These are phyloP conservation scores for Narcine bancroftii DNA, from an alignment of 2,113 vertebrate genomes.

Conservation along the genomic window DNA sequence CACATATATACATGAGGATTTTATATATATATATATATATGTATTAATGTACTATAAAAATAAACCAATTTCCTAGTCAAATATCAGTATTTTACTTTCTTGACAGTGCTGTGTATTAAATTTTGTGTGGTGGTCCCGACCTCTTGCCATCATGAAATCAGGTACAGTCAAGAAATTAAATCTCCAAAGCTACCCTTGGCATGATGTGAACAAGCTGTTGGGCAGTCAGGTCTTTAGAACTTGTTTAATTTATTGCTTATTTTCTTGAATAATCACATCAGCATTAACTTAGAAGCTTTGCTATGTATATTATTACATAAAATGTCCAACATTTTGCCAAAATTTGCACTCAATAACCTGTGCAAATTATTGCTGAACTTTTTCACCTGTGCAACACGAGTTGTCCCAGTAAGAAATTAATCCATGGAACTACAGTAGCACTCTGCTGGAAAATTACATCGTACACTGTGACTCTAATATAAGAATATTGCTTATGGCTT, in stretches of 20 bases:
- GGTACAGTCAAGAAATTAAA: not conserved
- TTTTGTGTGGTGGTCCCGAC: conserved; percentile 7
- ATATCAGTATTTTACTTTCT: not conserved
- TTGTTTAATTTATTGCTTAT: conserved; percentile 13
- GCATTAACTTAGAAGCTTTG: not conserved
- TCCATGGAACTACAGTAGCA: not conserved
- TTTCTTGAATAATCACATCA: not conserved
- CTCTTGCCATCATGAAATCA: conserved; percentile 12
- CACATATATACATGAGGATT: too few relatives aligned
- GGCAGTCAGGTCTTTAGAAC: not conserved
- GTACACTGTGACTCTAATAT: not conserved
- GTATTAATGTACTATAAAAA: not conserved
- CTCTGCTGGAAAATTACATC: not conserved
- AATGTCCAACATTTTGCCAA: not conserved
- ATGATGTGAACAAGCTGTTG: conserved; percentile 27
- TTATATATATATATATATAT: too few relatives aligned
- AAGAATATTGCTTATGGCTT: not conserved
- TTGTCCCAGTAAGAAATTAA: too few relatives aligned
- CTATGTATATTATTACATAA: not conserved
- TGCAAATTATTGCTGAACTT: not conserved
- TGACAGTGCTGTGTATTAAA: not conserved
- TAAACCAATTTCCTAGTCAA: not conserved
- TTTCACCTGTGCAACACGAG: not conserved
- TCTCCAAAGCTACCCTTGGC: not conserved
- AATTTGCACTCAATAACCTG: not conserved